Conservation (phyloP, 2,113 vertebrate species). For the Orthonyx spaldingii region DNA sequence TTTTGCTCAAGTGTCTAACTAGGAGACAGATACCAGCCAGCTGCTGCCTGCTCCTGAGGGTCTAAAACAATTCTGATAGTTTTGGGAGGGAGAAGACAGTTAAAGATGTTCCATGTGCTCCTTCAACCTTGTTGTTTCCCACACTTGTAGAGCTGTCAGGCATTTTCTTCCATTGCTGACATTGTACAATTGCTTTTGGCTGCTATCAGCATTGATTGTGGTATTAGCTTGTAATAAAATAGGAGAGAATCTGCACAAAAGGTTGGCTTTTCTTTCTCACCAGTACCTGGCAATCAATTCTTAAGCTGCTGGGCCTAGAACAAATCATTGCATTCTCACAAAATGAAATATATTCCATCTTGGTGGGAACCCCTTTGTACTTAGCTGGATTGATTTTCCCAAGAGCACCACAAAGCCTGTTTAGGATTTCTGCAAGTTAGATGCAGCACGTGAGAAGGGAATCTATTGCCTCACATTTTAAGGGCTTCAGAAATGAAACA, state of each 20-base stretch:
- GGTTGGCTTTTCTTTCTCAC: background rate
- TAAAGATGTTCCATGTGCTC: background rate
- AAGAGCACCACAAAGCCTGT: rapidly evolving
- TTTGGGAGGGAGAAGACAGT: background rate
- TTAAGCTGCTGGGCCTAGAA: background rate
- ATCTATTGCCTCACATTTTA: background rate
- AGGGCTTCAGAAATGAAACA: background rate
- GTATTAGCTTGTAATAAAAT: background rate
- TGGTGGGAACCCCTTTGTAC: background rate
- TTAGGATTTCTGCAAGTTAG: background rate
- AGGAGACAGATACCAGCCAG: background rate
- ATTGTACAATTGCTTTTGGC: background rate
- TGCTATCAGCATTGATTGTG: background rate
- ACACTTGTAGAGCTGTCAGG: background rate
- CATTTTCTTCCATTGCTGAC: background rate
- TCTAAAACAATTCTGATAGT: background rate
- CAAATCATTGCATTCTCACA: background rate
- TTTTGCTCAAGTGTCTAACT: background rate
- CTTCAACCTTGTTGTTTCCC: background rate
- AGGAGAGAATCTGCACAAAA: background rate
- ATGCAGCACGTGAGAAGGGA: background rate
- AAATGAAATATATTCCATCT: background rate
- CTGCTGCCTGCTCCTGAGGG: background rate
- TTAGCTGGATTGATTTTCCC: background rate
- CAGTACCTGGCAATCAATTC: background rate